These are phyloP conservation scores for Clamator glandarius DNA, from an alignment of 2,797 vertebrate genomes.

Conservation along the genomic window DNA sequence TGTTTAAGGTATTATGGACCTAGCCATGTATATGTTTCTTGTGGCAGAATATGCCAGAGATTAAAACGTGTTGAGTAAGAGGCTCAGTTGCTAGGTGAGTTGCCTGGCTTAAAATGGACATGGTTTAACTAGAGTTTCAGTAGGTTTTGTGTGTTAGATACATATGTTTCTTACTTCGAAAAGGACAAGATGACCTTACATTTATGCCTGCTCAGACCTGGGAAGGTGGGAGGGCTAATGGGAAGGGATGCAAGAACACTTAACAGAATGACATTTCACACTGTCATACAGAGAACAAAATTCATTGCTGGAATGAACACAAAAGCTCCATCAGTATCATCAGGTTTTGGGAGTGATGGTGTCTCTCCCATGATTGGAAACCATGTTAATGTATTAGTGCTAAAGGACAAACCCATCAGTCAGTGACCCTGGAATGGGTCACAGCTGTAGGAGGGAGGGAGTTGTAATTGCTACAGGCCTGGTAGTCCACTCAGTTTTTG, in stretches of 20 bases:
- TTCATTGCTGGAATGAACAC: background rate
- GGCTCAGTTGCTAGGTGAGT: background rate
- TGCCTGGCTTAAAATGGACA: slow-evolving; percentile 31
- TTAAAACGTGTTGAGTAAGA: slow-evolving; percentile 54
- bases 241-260: background rate
- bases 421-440: background rate
- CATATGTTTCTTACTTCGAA: slow-evolving; percentile 13
- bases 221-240: background rate
- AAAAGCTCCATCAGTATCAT: background rate
- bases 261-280: background rate
- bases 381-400: background rate
- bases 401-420: background rate
- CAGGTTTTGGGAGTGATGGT: slow-evolving; percentile 2
- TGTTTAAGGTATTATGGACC: slow-evolving; percentile 69
- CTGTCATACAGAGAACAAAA: background rate
- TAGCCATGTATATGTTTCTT: slow-evolving; percentile 59
- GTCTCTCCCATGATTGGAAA: background rate
- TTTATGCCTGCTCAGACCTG: background rate
- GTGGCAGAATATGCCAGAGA: slow-evolving; percentile 38
- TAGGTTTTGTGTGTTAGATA: slow-evolving; percentile 36
- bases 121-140: slow-evolving; percentile 17
- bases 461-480: background rate
- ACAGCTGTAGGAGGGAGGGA: background rate
- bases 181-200: background rate
- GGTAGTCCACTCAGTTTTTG: background rate